Evolutionary conservation across 2,797 vertebrate genomes (phyloP), one percentile per base, ranked within the genome.

Genomic region (Limosa lapponica): DNA sequence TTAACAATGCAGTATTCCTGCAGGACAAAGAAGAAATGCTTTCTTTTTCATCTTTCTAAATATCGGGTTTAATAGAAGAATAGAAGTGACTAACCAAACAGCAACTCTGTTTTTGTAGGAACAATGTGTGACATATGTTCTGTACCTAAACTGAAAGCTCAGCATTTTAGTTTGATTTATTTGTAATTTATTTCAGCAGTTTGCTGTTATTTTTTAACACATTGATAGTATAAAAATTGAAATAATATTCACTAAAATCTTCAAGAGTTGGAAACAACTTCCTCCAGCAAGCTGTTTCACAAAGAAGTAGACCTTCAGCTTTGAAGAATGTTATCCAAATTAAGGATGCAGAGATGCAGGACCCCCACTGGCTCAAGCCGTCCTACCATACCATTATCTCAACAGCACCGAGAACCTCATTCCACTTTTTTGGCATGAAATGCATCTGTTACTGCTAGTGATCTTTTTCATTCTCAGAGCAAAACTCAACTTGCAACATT

Each of bases 41-140:
- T 39, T 91, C 23, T 74, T 91, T 95, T 88, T 90, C 54, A 52
- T 90, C 90, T 73, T 89, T 74, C 54, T 75, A 90, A 86, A 55
- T 66, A 69, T 34, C 43, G 48, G 19, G 30, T 87, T 89, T 91
- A 86, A 65, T 11, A 58, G 22, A 43, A 88, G 55, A 61, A 77
- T 11, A 67, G 59, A 73, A 89, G 25, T 8, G 17, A 65, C 24
- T 79, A 70, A 91, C 24, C 55, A 88, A 79, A 89, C 13, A 89
- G 25, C 32, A 72, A 23, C 25, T 48, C 23, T 72, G 1, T 66
- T 95, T 93, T 75, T 79, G 43, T 51, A 79, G 58, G 32, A 90
- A 82, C 30, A 82, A 69, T 4, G 30, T 23, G 11, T 52, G 37
- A 19, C 37, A 23, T 14, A 13, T 4, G 69, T 75, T 90, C 86